A percentile compares a stretch with the other conserved stretches of the same genome.
Evolutionary conservation across 2,113 vertebrate genomes (phyloP).

Genomic region (Calidris pugnax): DNA sequence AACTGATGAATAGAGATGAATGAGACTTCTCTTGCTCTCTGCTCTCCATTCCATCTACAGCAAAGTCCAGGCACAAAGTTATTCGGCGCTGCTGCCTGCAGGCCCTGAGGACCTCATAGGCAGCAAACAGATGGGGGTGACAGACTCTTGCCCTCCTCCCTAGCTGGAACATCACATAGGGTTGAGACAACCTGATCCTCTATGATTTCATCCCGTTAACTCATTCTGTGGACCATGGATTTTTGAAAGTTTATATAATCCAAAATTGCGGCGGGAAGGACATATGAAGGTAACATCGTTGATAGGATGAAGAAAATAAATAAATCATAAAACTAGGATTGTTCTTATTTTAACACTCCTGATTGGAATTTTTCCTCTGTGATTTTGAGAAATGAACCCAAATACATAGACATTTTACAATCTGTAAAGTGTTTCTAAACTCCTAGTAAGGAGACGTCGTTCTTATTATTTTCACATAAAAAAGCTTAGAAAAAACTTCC

Average conservation of each 20-base stretch:
- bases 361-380: background rate
- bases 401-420: background rate
- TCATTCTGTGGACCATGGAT: background rate
- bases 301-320: background rate
- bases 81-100: background rate
- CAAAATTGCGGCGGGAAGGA: background rate
- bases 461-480: background rate
- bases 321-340: background rate
- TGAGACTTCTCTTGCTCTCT: background rate
- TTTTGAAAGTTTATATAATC: background rate
- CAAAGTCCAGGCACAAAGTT: background rate
- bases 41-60: background rate
- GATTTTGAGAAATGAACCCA: background rate
- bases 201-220: background rate
- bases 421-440: background rate
- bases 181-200: background rate
- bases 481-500: background rate
- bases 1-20: background rate
- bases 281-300: background rate
- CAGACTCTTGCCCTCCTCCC: background rate
- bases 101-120: background rate
- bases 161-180: background rate
- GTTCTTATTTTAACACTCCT: background rate
- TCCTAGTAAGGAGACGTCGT: background rate
- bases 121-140: background rate